Conservation (phyloP, 2,888 invertebrate genomes). For the Diogma glabrata region DNA sequence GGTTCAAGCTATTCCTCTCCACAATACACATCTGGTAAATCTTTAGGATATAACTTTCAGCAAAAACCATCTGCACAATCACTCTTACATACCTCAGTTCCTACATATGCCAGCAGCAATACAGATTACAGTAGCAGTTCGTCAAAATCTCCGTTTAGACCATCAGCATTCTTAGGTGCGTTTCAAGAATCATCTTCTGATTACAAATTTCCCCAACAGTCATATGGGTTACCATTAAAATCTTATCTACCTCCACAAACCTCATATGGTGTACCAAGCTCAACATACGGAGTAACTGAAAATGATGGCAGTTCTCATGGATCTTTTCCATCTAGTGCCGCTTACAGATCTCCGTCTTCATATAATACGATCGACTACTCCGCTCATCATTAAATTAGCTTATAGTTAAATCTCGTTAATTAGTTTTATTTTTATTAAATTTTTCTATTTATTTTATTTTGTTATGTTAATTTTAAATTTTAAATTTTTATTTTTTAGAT, state of each 20-base stretch:
- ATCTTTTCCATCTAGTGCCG: not conserved
- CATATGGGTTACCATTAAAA: slow-evolving; percentile 1
- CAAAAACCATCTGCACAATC: not conserved
- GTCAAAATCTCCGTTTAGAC: slow-evolving; percentile 1
- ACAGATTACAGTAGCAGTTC: not conserved
- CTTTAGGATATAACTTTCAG: not conserved
- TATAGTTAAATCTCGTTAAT: too few species aligned
- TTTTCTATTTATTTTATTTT: too few species aligned
- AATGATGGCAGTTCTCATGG: too few species aligned
- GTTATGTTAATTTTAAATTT: too few species aligned
- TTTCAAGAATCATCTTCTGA: not conserved
- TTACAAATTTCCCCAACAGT: too few species aligned
- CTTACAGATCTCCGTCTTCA: not conserved
- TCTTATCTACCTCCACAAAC: slow-evolving; percentile 1
- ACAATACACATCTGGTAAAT: not conserved
- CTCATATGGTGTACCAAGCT: too few species aligned
- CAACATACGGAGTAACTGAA: too few species aligned
- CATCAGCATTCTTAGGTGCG: slow-evolving; percentile 2
- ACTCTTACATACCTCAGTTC: not conserved
- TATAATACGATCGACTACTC: slow-evolving; percentile 4
- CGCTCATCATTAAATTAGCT: not conserved
- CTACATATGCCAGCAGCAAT: not conserved
- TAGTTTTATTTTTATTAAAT: too few species aligned
- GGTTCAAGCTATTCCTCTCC: not conserved
- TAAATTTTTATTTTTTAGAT: too few species aligned